Conservation (phyloP, 2,888 invertebrate genomes). For the Acleris sparsana region DNA sequence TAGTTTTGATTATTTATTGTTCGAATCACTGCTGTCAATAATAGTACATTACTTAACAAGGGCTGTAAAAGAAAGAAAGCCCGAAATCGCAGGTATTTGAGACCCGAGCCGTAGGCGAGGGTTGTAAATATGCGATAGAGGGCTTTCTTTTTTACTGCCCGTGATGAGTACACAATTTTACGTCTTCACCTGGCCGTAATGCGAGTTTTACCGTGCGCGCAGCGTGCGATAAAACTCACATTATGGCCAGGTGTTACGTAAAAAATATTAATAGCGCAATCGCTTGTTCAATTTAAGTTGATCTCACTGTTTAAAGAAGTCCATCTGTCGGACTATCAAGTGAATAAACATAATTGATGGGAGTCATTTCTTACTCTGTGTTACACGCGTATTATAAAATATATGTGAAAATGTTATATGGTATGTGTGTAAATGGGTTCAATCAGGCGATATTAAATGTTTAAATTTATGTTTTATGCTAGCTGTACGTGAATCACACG, state of each 20-base stretch:
- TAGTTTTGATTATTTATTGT: slow-evolving; percentile 25
- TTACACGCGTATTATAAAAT: not conserved
- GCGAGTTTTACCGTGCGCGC: too few relatives aligned
- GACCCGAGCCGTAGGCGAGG: too few relatives aligned
- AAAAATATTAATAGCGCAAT: slow-evolving; percentile 21
- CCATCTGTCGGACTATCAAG: not conserved
- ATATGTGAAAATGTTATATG: too few relatives aligned
- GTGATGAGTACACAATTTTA: too few relatives aligned
- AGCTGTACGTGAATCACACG: slow-evolving; percentile 13
- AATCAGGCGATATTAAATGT: not conserved
- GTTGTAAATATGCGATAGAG: too few relatives aligned
- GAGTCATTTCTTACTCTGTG: not conserved
- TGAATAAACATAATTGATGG: not conserved
- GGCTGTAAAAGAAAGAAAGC: too few relatives aligned
- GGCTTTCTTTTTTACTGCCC: too few relatives aligned
- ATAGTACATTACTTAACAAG: too few relatives aligned
- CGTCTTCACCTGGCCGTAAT: too few relatives aligned
- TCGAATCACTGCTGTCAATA: slow-evolving; percentile 29
- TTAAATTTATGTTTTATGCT: slow-evolving; percentile 10
- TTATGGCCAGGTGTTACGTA: too few relatives aligned
- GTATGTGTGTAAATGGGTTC: not conserved
- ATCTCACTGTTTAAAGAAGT: slow-evolving; percentile 29
- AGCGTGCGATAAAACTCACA: too few relatives aligned
- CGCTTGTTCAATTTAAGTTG: slow-evolving; percentile 27
- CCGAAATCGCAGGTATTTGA: too few relatives aligned